Conservation (phyloP, 2,113 vertebrate species). For the Panurus biarmicus region DNA sequence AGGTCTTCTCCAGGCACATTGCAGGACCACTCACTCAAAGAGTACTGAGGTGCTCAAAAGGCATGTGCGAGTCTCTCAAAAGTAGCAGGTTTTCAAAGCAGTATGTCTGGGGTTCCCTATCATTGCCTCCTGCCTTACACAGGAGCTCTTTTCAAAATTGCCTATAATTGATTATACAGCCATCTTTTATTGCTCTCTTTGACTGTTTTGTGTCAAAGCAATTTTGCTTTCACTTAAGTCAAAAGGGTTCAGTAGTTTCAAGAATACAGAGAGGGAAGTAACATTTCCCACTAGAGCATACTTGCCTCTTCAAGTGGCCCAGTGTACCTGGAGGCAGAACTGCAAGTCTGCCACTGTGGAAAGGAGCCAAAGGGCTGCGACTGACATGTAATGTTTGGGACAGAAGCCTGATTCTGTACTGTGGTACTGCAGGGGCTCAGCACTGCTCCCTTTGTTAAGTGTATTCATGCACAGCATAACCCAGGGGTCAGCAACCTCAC, state of each 20-base stretch:
- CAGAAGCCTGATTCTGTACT: not conserved
- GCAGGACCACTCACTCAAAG: not conserved
- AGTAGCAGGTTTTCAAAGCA: not conserved
- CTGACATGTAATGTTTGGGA: not conserved
- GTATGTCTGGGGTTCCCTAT: not conserved
- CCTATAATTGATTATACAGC: not conserved
- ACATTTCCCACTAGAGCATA: not conserved
- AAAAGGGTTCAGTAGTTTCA: not conserved
- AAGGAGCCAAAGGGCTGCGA: not conserved
- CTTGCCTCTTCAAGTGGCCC: not conserved
- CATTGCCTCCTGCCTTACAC: not conserved
- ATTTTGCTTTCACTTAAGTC: not conserved
- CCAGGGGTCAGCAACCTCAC: slow-evolving; percentile 28
- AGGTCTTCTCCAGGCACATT: not conserved
- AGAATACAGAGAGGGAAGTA: not conserved
- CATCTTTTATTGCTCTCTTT: not conserved
- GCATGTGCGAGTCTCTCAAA: not conserved
- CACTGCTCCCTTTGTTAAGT: not conserved
- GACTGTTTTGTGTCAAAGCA: not conserved
- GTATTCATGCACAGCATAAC: slow-evolving; percentile 29
- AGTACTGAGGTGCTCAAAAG: not conserved
- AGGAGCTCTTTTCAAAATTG: not conserved
- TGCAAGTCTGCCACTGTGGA: not conserved
- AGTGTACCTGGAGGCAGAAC: not conserved
- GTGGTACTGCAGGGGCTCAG: not conserved